Base-by-base conservation (phyloP, 2,113 vertebrate genomes). In the Poecilia latipinna region DNA sequence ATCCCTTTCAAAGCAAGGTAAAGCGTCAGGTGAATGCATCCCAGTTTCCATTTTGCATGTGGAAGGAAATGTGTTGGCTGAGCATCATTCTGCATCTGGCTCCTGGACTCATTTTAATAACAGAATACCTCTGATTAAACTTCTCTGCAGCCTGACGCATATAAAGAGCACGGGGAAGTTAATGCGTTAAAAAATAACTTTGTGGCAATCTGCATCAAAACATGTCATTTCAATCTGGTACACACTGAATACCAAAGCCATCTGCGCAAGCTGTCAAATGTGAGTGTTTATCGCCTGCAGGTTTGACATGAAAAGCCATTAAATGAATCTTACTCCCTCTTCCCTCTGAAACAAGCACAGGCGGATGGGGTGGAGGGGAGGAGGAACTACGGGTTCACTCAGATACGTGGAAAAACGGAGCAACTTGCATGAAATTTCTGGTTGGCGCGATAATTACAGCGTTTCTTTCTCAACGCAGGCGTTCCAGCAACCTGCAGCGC, bases 281-380 rank as follows among this genome's bases (percentile, higher is more conserved):
- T n/a, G n/a, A 66, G 70, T 61, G 64, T 64, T 82, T 82, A 61
- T 62, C 28, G 74, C 80, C 74, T 78, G 35, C 61, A 66, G 74
- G 42, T 42, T 51, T 72, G 73, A 73, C 75, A 70, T 60, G 61
- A 80, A 82, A 84, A 74, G 37, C 77, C 44, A 77, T 82, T 72
- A 75, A 82, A 72, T 74, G 35, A 10, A 67, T 62, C 62, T 64
- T 63, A 28, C 26, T 67, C 69, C 63, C 60, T 61, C 74, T 60
- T 70, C 64, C 29, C 32, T 54, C 73, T 33, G 66, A 70, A 57
- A 70, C 51, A 33, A 57, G 67, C 61, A 77, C 63, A 61, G 37
- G 33, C 31, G 5, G 65, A 31, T 72, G 26, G 1, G 17, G 48
- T 29, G 65, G n/a, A 10, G 26, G 1, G 17, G 57, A 7, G 65